Percentiles rank a stretch among this genome's conserved stretches.
These are phyloP conservation scores for Porites australiensis DNA, from an alignment of 64 coral and sea anemone genomes.

Conservation along the genomic window DNA sequence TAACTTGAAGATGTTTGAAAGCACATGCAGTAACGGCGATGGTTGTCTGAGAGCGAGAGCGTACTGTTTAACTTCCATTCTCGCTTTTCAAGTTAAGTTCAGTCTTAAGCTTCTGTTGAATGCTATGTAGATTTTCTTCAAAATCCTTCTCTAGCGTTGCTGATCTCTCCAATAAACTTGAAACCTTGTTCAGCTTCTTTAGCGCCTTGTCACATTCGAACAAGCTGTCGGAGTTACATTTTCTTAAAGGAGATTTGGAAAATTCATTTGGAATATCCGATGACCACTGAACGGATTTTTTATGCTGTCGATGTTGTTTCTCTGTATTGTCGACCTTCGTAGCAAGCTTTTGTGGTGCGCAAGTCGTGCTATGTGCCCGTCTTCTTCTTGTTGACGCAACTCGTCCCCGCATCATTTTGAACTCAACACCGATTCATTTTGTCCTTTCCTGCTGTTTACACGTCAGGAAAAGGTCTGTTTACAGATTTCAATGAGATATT, in stretches of 20 bases:
- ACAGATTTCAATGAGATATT: too few relatives aligned
- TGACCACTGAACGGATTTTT: conserved; percentile 32
- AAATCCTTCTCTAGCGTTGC: conserved; percentile 38
- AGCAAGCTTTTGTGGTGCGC: background rate
- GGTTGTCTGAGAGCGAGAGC: too few relatives aligned
- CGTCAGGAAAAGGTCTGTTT: too few relatives aligned
- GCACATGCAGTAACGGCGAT: too few relatives aligned
- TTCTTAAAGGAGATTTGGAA: background rate
- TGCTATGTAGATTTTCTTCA: conserved; percentile 21
- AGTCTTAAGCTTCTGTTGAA: conserved; percentile 1
- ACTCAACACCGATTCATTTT: too few relatives aligned
- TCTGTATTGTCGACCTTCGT: background rate
- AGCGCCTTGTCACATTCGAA: conserved; percentile 17
- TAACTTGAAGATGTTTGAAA: too few relatives aligned
- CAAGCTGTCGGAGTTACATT: conserved; percentile 12
- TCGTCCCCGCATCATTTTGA: conserved; percentile 20
- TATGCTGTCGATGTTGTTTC: background rate
- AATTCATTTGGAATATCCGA: background rate
- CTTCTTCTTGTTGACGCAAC: background rate
- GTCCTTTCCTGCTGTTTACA: too few relatives aligned
- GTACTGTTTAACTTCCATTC: background rate
- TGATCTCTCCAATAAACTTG: conserved; percentile 19
- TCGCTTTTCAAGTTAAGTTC: background rate
- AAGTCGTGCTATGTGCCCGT: background rate
- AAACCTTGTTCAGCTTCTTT: conserved; percentile 2